phyloP scores from a whole-genome alignment of 1,140 invertebrate genomes.

The Steinernema feltiae region DNA sequence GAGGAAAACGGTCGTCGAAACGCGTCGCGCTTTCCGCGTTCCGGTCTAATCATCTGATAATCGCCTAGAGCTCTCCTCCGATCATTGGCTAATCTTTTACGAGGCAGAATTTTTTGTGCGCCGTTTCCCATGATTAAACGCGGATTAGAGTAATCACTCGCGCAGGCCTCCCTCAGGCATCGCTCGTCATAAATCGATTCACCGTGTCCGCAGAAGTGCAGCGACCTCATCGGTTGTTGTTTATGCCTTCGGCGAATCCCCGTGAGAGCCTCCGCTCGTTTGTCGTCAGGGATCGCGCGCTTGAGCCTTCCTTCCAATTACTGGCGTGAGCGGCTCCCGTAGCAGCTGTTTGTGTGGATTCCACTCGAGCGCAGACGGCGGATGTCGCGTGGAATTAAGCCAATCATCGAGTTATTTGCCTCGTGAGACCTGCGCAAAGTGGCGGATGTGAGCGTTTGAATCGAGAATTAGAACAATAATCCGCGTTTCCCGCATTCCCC shows the following conservation, averaged over 20 bases:
- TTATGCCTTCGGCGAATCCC: not conserved
- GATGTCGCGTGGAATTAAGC: too few species aligned
- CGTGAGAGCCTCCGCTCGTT: not conserved
- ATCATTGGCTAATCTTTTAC: not conserved
- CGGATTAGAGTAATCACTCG: not conserved
- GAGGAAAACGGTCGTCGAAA: too few species aligned
- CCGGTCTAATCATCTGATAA: not conserved
- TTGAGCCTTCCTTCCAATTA: too few species aligned
- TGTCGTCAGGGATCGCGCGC: not conserved
- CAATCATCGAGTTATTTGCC: too few species aligned
- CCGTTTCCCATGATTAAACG: not conserved
- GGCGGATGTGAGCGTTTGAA: too few species aligned
- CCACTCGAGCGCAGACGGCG: too few species aligned
- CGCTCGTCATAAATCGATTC: not conserved
- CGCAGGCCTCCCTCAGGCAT: not conserved
- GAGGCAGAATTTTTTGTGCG: not conserved
- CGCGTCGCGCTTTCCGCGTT: not conserved
- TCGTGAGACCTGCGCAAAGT: too few species aligned
- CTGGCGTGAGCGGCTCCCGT: too few species aligned
- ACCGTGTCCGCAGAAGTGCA: not conserved
- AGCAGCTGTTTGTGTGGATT: not conserved
- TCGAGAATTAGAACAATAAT: too few species aligned
- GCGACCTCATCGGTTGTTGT: not conserved
- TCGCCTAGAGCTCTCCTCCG: not conserved
- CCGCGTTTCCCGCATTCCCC: not conserved